Evolutionary conservation across 2,888 invertebrate species (phyloP).

Genomic region (Agrochola lota): DNA sequence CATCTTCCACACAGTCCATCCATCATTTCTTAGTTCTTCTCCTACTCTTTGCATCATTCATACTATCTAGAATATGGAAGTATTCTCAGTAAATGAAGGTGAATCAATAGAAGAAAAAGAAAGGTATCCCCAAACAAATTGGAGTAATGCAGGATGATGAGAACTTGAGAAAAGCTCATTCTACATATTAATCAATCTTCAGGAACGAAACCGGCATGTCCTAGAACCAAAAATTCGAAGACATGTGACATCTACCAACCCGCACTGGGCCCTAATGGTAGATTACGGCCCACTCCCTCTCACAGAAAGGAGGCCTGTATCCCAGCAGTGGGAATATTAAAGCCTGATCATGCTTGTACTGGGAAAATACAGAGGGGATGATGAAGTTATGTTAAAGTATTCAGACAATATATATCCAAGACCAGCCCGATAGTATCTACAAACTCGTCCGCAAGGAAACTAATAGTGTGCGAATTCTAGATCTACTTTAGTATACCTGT

Average conservation of each 20-base stretch:
- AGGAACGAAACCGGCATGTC: neutral
- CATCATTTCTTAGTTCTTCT: too few relatives aligned
- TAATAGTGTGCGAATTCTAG: neutral
- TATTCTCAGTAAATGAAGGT: neutral
- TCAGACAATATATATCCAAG: neutral
- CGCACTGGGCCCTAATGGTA: neutral
- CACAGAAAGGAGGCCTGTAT: neutral
- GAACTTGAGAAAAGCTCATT: neutral
- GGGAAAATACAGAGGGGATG: neutral
- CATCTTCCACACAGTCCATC: too few relatives aligned
- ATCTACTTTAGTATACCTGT: neutral
- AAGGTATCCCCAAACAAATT: neutral
- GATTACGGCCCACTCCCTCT: neutral
- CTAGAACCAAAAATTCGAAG: neutral
- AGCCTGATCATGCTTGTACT: neutral
- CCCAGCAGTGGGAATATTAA: too few relatives aligned
- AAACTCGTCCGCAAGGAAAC: neutral
- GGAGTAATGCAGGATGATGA: neutral
- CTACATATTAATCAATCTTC: too few relatives aligned
- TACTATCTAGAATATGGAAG: too few relatives aligned
- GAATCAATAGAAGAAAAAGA: neutral
- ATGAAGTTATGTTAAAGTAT: neutral
- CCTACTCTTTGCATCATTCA: too few relatives aligned
- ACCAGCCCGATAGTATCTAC: neutral
- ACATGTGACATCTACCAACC: neutral